Percentiles rank a stretch among this genome's conserved stretches.
Evolutionary conservation across 2,113 vertebrate species (phyloP).

Genomic region (Centropristis striata): DNA sequence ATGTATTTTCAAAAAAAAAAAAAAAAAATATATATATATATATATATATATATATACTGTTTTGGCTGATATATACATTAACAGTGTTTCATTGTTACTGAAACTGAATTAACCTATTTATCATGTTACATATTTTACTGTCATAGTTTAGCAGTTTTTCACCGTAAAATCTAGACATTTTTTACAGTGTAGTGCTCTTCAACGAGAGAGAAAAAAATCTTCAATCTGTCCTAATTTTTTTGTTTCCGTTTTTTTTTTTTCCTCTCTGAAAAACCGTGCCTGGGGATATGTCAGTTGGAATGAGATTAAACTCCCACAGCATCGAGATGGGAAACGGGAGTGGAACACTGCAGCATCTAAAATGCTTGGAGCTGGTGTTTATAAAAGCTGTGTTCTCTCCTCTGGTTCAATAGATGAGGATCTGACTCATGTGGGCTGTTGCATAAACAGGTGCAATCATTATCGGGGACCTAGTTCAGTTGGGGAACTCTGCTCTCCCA

Average conservation of each 20-base stretch:
- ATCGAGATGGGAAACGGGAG: conserved; percentile 73
- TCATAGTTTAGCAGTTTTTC: too few relatives aligned
- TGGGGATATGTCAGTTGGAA: conserved; percentile 82
- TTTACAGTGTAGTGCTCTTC: conserved; percentile 44
- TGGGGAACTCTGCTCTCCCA: conserved; percentile 31
- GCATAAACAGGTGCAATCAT: conserved; percentile 78
- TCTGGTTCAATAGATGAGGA: conserved; percentile 76
- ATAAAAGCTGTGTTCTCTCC: conserved; percentile 68
- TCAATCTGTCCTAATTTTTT: conserved; percentile 81
- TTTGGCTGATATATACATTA: too few relatives aligned
- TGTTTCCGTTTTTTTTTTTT: conserved; percentile 62
- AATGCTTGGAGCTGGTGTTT: conserved; percentile 78
- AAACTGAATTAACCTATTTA: too few relatives aligned
- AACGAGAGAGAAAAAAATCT: conserved; percentile 47
- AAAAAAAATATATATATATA: too few relatives aligned
- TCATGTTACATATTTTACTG: too few relatives aligned
- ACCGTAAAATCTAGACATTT: too few relatives aligned
- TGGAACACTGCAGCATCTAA: conserved; percentile 80
- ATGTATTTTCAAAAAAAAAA: too few relatives aligned
- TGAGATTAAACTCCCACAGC: conserved; percentile 86
- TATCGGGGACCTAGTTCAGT: conserved; percentile 63
- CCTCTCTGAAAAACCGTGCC: conserved; percentile 59
- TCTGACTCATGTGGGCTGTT: conserved; percentile 81
- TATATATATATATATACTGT: too few relatives aligned
- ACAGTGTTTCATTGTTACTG: too few relatives aligned